phyloP scores from a whole-genome alignment of 2,113 vertebrate genomes.

The Sylvietta virens region DNA sequence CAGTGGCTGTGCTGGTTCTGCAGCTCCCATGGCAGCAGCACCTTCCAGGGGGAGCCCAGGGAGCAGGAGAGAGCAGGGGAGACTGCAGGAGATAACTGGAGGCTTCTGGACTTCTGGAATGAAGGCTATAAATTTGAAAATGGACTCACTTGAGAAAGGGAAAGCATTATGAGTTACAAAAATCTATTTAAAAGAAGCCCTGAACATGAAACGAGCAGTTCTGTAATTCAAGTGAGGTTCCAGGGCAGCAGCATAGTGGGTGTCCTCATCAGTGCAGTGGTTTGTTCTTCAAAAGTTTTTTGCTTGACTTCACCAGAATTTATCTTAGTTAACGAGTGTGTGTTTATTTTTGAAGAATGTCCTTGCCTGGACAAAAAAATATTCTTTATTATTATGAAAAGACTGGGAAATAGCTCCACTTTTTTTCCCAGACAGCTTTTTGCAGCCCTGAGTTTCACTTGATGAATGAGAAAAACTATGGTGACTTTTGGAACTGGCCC shows the following conservation, averaged over 20 bases:
- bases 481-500: background rate
- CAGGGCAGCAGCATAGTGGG: background rate
- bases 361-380: background rate
- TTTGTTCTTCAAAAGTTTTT: background rate
- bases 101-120: background rate
- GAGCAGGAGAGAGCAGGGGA: background rate
- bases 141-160: background rate
- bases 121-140: background rate
- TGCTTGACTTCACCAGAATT: background rate
- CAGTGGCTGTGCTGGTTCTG: constrained; percentile 35
- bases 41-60: constrained; percentile 71
- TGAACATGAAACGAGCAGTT: background rate
- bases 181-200: background rate
- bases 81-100: background rate
- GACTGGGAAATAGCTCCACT: background rate
- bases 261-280: background rate
- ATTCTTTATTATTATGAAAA: background rate
- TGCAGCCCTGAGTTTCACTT: background rate
- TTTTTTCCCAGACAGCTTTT: background rate
- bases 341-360: background rate
- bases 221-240: background rate
- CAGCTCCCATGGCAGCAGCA: constrained; percentile 30
- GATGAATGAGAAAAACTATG: background rate
- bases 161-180: background rate
- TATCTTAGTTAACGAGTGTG: background rate